These are phyloP conservation scores for Folsomia candida DNA, from an alignment of 2,888 invertebrate genomes.

Conservation along the genomic window DNA sequence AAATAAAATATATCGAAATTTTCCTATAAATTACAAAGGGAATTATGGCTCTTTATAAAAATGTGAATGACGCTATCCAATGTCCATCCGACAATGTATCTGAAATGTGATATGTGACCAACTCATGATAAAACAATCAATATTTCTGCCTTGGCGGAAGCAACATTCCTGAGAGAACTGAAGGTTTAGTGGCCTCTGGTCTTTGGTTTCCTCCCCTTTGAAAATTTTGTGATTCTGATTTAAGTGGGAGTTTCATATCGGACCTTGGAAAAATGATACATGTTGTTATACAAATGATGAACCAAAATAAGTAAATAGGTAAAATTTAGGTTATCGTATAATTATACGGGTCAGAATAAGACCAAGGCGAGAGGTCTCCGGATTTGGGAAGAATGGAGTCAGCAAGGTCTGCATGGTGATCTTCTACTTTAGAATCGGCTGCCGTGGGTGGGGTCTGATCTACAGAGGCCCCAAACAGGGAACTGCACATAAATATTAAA, in stretches of 20 bases:
- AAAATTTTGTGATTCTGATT: background rate
- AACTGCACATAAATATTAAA: conserved; percentile 16
- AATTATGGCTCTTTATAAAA: too few relatives aligned
- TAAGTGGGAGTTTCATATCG: background rate
- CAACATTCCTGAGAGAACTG: background rate
- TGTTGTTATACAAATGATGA: background rate
- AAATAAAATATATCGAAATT: too few relatives aligned
- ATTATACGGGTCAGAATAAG: background rate
- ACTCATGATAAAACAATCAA: too few relatives aligned
- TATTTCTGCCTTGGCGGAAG: background rate
- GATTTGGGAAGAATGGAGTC: background rate
- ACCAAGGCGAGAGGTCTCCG: background rate
- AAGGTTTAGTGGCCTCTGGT: background rate
- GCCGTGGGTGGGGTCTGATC: background rate
- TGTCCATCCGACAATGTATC: too few relatives aligned
- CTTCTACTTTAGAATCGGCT: background rate
- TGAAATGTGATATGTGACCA: too few relatives aligned
- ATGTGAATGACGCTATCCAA: too few relatives aligned
- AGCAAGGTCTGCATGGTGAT: background rate
- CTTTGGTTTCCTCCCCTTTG: background rate
- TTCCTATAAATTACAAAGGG: too few relatives aligned
- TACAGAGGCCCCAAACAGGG: conserved; percentile 13
- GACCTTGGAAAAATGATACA: background rate
- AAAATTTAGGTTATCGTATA: too few relatives aligned
- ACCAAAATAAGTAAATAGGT: too few relatives aligned